phyloP scores from a whole-genome alignment of 1,140 invertebrate genomes.

The Planococcus citri region DNA sequence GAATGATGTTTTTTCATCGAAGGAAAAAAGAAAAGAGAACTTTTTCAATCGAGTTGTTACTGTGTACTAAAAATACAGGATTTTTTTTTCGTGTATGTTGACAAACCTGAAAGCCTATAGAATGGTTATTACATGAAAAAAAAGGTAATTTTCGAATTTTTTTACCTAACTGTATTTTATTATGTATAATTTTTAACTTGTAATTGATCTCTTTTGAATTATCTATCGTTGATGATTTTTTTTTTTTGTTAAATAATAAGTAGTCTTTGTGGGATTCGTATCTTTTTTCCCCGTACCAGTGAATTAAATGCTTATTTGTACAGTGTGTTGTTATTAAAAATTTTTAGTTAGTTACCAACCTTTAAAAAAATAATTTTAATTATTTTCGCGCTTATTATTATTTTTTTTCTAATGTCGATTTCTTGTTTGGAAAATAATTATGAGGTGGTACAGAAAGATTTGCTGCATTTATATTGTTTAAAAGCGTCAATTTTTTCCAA shows the following conservation, averaged over 20 bases:
- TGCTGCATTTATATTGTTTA: not conserved
- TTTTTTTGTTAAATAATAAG: conserved; percentile 2
- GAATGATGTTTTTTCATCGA: no score
- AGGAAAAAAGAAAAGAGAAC: no score
- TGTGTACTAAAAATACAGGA: no score
- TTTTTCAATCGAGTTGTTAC: no score
- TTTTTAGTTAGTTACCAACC: conserved; percentile 14
- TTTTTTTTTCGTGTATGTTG: no score
- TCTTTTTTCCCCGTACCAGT: conserved; percentile 5
- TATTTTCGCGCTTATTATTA: not conserved
- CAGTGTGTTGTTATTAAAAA: conserved; percentile 12
- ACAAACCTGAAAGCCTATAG: no score
- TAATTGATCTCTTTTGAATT: conserved; percentile 13
- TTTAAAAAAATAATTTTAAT: not conserved
- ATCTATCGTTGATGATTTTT: not conserved
- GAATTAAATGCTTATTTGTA: conserved; percentile 13
- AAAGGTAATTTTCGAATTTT: not conserved
- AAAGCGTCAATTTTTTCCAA: not conserved
- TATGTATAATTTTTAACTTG: not conserved
- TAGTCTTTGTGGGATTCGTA: not conserved
- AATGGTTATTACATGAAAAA: no score
- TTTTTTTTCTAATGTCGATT: not conserved
- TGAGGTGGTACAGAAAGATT: not conserved
- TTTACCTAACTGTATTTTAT: conserved; percentile 2
- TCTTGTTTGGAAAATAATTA: not conserved